These are phyloP conservation scores for Sturnira hondurensis DNA, from an alignment of 2,113 vertebrate genomes.

Conservation along the genomic window DNA sequence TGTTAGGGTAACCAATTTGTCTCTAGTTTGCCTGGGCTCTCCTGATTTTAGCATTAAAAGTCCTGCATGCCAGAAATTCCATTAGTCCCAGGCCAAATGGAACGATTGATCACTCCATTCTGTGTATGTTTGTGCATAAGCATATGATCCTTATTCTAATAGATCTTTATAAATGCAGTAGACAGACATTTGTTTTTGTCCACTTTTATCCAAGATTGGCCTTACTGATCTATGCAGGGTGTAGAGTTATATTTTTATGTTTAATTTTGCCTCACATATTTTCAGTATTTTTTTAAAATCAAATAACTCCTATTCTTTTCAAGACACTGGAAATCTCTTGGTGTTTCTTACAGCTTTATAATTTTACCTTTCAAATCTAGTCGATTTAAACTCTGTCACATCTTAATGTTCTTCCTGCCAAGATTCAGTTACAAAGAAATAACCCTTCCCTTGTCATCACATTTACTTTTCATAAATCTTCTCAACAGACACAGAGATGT, in stretches of 20 bases:
- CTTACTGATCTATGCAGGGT: background rate
- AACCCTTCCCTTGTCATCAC: background rate
- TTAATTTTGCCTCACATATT: slow-evolving; percentile 20
- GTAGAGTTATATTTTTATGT: background rate
- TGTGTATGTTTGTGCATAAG: background rate
- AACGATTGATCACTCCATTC: background rate
- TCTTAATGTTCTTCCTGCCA: slow-evolving; percentile 15
- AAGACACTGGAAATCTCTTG: background rate
- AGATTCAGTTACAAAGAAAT: background rate
- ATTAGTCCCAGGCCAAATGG: background rate
- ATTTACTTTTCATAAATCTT: background rate
- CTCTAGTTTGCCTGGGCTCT: background rate
- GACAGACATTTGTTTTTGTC: background rate
- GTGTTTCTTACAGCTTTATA: background rate
- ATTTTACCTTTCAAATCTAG: slow-evolving; percentile 15
- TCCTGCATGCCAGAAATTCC: background rate
- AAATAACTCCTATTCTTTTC: slow-evolving; percentile 28
- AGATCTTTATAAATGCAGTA: background rate
- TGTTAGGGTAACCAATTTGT: background rate
- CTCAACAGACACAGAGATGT: background rate
- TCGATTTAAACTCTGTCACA: background rate
- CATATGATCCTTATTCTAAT: background rate
- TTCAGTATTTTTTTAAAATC: background rate
- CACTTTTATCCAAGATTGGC: background rate
- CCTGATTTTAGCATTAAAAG: background rate